phyloP scores from a whole-genome alignment of 2,888 invertebrate species.

The Idaea dimidiata region DNA sequence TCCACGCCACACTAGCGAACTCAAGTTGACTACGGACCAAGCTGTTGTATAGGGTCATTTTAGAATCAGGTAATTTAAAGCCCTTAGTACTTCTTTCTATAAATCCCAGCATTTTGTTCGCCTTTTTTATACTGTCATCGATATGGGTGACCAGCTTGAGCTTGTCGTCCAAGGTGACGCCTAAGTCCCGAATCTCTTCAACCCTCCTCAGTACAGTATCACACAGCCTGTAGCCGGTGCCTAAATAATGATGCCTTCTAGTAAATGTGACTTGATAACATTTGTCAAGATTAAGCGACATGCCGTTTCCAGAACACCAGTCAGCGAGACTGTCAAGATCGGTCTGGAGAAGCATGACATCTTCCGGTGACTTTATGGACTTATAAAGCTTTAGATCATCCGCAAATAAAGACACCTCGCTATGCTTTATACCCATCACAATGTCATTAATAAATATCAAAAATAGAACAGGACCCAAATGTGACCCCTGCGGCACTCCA shows the following conservation, averaged over 20 bases:
- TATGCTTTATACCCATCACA: not conserved
- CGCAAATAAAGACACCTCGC: not conserved
- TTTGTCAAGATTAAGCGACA: no score
- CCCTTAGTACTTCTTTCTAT: no score
- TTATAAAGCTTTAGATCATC: conserved; percentile 1
- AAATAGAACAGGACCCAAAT: conserved; percentile 4
- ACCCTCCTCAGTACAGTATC: not conserved
- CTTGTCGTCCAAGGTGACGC: conserved; percentile 1
- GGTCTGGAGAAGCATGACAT: not conserved
- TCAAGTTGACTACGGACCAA: no score
- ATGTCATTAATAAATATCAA: conserved; percentile 2
- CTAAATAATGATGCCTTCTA: not conserved
- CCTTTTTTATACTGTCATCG: no score
- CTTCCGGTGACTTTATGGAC: not conserved
- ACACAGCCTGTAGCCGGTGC: not conserved
- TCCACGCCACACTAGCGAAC: no score
- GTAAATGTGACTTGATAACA: no score
- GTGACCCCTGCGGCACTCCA: conserved; percentile 3
- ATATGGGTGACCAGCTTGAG: no score
- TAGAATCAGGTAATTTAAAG: no score
- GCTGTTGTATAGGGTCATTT: no score
- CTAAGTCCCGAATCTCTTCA: not conserved
- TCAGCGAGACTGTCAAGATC: not conserved
- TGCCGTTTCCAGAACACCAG: not conserved
- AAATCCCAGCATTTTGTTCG: no score